Evolutionary conservation across 2,797 vertebrate species (phyloP).

Genomic region (Chelonia mydas): DNA sequence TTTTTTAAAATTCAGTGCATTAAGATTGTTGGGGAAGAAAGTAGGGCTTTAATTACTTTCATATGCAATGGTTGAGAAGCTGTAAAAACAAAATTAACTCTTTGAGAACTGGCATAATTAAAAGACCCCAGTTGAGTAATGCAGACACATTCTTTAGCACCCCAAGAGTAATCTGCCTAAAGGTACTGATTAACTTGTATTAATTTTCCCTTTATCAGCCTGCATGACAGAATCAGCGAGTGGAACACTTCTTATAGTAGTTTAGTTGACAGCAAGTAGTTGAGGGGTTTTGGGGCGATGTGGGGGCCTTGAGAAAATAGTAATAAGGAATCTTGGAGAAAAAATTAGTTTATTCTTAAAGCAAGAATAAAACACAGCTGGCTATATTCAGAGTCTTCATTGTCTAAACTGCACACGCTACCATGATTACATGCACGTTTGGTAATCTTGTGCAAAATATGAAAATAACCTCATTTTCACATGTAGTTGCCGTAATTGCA

Average conservation of each 20-base stretch:
- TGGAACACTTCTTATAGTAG: background rate
- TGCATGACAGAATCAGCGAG: background rate
- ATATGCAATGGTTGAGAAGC: background rate
- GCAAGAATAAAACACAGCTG: background rate
- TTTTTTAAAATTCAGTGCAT: background rate
- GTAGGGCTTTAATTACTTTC: accelerated
- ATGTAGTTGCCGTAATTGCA: background rate
- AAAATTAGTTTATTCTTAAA: background rate
- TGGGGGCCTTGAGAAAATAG: background rate
- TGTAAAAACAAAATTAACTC: background rate
- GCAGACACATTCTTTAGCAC: background rate
- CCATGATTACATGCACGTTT: background rate
- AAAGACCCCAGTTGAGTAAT: background rate
- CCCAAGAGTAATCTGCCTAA: background rate
- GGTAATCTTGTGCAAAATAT: background rate
- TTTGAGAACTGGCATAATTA: background rate
- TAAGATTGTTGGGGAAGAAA: background rate
- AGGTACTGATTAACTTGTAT: background rate
- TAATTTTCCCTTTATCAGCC: background rate
- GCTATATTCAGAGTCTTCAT: accelerated
- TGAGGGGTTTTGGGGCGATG: background rate
- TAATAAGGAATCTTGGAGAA: background rate
- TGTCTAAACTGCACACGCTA: background rate
- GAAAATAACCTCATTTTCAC: background rate
- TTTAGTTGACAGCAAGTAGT: background rate